Evolutionary conservation across 2,113 vertebrate species (phyloP).

Genomic region (Heterotis niloticus): DNA sequence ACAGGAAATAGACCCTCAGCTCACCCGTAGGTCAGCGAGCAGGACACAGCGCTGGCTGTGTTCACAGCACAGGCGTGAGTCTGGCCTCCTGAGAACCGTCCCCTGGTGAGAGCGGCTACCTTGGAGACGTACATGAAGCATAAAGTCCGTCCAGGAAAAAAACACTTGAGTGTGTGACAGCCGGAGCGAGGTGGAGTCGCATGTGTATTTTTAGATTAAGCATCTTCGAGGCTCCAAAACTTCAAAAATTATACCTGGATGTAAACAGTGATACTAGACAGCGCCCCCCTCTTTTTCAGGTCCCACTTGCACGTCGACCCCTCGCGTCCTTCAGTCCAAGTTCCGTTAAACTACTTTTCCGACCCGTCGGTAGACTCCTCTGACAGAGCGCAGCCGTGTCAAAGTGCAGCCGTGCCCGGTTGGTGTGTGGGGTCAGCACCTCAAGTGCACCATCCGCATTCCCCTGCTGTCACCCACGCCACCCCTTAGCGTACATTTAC

Average conservation of each 20-base stretch:
- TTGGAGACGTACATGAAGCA: constrained; percentile 47
- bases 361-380: background rate
- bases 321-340: too few species aligned
- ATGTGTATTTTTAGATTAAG: constrained; percentile 56
- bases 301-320: background rate
- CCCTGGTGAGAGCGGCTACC: constrained; percentile 44
- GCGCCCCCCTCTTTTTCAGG: background rate
- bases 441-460: too few species aligned
- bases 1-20: constrained; percentile 62
- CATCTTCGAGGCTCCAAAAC: constrained; percentile 44
- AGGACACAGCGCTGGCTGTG: constrained; percentile 42
- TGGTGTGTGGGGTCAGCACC: too few species aligned
- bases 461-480: too few species aligned
- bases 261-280: constrained; percentile 42
- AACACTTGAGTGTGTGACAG: constrained; percentile 54
- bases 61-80: constrained; percentile 48
- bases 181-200: constrained; percentile 39
- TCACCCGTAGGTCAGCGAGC: constrained; percentile 42
- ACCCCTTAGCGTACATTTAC: too few species aligned
- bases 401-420: background rate
- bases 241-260: constrained; percentile 43
- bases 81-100: constrained; percentile 56
- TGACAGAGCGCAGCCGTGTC: background rate
- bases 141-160: constrained; percentile 66
- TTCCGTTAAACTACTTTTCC: background rate